A percentile compares a stretch with the other conserved stretches of the same genome.
These are phyloP conservation scores for Acrobasis repandana DNA, from an alignment of 2,888 invertebrate genomes.

Conservation along the genomic window DNA sequence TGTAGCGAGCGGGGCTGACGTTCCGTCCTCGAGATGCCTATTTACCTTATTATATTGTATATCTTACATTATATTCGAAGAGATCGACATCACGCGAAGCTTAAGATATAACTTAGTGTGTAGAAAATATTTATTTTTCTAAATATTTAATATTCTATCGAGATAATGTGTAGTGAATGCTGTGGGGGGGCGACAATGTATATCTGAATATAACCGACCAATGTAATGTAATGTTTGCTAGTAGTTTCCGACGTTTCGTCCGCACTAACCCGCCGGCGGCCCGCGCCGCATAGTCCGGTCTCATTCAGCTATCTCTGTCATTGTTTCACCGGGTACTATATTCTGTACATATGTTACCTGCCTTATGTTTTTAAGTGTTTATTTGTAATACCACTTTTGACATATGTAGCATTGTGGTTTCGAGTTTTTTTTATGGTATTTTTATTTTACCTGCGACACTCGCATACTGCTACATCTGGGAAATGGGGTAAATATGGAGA, in stretches of 20 bases:
- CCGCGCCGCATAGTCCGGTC: conserved; percentile 7
- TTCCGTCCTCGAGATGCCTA: conserved; percentile 79
- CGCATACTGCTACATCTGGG: conserved; percentile 83
- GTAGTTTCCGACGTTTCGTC: conserved; percentile 12
- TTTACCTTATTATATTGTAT: conserved; percentile 67
- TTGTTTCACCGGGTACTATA: conserved; percentile 77
- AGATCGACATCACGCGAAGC: conserved; percentile 79
- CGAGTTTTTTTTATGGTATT: conserved; percentile 71
- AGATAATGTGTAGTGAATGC: conserved; percentile 82
- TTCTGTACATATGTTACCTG: conserved; percentile 81
- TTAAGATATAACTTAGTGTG: conserved; percentile 79
- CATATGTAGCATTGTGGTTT: conserved; percentile 82
- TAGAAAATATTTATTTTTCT: conserved; percentile 84
- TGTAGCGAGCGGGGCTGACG: conserved; percentile 68
- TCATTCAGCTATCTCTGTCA: conserved; percentile 61
- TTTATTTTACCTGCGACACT: conserved; percentile 71
- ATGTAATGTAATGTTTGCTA: conserved; percentile 37
- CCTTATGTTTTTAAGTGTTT: conserved; percentile 80
- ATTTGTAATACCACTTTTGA: conserved; percentile 84
- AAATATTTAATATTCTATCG: conserved; percentile 80
- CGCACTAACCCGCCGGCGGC: conserved; percentile 3
- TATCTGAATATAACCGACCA: conserved; percentile 55
- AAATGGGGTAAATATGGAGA: conserved; percentile 88
- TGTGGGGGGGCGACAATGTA: conserved; percentile 76
- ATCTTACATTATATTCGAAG: conserved; percentile 61